Evolutionary conservation across 2,888 invertebrate genomes (phyloP).

Genomic region (Caenorhabditis macrosperma): DNA sequence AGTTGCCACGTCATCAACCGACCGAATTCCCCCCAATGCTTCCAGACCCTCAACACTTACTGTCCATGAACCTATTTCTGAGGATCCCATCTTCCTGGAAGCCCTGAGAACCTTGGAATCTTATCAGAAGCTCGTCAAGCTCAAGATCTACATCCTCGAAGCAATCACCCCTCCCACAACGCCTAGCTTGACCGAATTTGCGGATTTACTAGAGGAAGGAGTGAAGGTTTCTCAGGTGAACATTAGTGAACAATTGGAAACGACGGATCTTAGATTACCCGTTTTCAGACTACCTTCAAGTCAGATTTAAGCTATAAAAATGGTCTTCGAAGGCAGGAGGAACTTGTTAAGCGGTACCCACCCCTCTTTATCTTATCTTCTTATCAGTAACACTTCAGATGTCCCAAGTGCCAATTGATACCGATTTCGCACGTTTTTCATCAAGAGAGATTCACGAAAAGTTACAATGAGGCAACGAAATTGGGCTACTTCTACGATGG

Average conservation of each 20-base stretch:
- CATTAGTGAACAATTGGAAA: too few species aligned
- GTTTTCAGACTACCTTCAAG: neutral
- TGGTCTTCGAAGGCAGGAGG: constrained; percentile 1
- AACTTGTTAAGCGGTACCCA: neutral
- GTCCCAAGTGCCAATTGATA: constrained; percentile 31
- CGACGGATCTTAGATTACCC: too few species aligned
- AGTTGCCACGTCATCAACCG: too few species aligned
- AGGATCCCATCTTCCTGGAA: constrained; percentile 7
- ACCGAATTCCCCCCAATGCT: neutral
- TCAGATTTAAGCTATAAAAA: constrained; percentile 16
- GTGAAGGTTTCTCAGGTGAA: neutral
- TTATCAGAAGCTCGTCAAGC: constrained; percentile 18
- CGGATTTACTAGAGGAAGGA: neutral
- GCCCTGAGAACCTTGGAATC: neutral
- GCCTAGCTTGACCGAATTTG: neutral
- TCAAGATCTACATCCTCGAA: constrained; percentile 26
- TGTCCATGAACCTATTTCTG: neutral
- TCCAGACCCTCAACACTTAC: constrained; percentile 15
- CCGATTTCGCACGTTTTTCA: neutral
- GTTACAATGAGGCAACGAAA: constrained; percentile 8
- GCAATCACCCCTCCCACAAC: neutral
- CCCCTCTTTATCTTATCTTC: neutral
- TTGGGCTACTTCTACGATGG: constrained; percentile 21
- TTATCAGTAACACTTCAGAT: constrained; percentile 26
- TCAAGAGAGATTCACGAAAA: too few species aligned